Evolutionary conservation across 2,113 vertebrate species (phyloP).

Genomic region (Malurus melanocephalus): DNA sequence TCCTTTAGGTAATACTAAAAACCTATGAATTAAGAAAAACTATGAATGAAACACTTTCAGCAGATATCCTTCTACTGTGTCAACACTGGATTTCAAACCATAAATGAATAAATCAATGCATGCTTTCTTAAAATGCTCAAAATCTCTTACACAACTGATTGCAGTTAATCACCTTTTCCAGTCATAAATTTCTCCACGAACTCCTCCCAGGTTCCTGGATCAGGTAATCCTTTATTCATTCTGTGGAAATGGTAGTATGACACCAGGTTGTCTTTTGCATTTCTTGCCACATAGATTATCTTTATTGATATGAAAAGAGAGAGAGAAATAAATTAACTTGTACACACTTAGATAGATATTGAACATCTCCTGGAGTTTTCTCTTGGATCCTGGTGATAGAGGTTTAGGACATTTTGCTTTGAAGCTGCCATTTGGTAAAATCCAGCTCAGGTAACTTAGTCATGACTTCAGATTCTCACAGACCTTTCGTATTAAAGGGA

Average conservation of each 20-base stretch:
- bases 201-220: conserved; percentile 78
- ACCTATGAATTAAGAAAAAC: background rate
- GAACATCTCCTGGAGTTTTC: background rate
- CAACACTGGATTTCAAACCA: background rate
- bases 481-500: background rate
- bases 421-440: background rate
- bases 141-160: background rate
- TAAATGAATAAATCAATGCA: background rate
- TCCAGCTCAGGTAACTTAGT: background rate
- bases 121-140: background rate
- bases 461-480: background rate
- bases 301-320: conserved; percentile 32
- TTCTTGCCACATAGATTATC: conserved; percentile 84
- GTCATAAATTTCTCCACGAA: conserved; percentile 74
- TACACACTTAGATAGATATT: background rate
- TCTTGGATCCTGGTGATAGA: background rate
- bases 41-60: background rate
- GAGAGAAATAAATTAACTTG: background rate
- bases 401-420: background rate
- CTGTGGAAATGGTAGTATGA: conserved; percentile 85
- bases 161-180: conserved; percentile 67
- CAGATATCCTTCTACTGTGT: background rate
- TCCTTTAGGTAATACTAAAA: background rate
- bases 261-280: conserved; percentile 83
- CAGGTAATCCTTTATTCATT: conserved; percentile 76